phyloP scores from a whole-genome alignment of 2,797 vertebrate genomes.

The Limosa lapponica region DNA sequence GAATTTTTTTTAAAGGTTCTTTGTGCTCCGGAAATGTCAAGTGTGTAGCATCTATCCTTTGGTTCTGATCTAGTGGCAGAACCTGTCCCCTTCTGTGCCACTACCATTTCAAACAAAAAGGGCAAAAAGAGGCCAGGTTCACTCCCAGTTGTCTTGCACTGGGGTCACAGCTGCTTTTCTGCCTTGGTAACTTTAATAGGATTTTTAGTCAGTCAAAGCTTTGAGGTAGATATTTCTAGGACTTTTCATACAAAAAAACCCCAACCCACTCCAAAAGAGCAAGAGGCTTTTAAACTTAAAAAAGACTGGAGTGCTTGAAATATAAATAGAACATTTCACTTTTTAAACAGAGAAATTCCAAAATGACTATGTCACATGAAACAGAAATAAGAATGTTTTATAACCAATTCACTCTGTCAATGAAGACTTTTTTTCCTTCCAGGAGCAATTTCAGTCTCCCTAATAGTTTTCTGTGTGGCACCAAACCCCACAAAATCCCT shows the following conservation, averaged over 20 bases:
- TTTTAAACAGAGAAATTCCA: neutral
- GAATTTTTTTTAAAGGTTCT: accelerated
- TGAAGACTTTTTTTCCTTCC: neutral
- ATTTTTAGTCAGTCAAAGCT: neutral
- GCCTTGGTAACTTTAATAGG: neutral
- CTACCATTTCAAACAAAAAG: neutral
- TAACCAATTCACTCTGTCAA: neutral
- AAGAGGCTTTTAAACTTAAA: neutral
- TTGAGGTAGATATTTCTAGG: neutral
- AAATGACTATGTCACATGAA: neutral
- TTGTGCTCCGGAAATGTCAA: neutral
- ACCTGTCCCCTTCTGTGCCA: neutral
- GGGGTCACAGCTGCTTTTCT: neutral
- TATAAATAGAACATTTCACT: neutral
- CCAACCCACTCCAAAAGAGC: neutral
- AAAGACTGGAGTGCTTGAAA: neutral
- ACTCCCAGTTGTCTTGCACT: neutral
- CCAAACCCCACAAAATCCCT: neutral
- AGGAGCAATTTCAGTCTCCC: neutral
- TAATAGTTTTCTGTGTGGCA: neutral
- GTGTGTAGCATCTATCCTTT: neutral
- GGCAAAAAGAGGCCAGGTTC: accelerated
- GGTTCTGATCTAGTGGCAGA: neutral
- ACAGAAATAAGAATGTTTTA: neutral
- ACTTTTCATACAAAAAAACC: neutral